Percentiles rank a stretch among this genome's conserved stretches.
Evolutionary conservation across 2,113 vertebrate genomes (phyloP).

Genomic region (Gopherus flavomarginatus): DNA sequence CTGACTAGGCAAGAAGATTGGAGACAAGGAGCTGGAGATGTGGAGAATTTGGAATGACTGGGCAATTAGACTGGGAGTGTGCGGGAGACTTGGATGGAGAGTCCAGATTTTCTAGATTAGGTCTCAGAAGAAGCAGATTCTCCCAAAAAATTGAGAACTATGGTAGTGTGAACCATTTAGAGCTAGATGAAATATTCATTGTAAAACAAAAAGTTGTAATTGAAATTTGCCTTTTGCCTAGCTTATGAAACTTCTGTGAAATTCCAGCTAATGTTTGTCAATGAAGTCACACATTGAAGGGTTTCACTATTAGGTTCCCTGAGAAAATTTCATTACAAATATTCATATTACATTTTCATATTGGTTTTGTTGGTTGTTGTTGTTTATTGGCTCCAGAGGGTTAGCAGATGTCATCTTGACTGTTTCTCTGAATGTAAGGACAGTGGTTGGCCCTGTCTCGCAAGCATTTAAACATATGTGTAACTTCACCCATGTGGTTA

Average conservation of each 20-base stretch:
- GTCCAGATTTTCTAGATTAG: background rate
- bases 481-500: background rate
- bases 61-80: too few relatives aligned
- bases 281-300: background rate
- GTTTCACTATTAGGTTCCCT: background rate
- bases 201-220: too few relatives aligned
- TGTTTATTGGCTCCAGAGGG: background rate
- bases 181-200: background rate
- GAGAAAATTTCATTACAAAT: background rate
- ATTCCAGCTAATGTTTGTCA: background rate
- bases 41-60: too few relatives aligned
- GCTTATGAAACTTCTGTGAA: background rate
- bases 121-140: background rate
- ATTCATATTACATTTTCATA: background rate
- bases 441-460: background rate
- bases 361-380: background rate
- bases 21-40: too few relatives aligned
- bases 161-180: background rate
- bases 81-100: background rate
- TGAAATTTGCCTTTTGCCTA: background rate
- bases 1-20: too few relatives aligned
- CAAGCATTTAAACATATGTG: background rate
- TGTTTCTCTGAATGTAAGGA: background rate
- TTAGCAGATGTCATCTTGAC: background rate
- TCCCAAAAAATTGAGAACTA: background rate